These are phyloP conservation scores for Catharus minimus DNA, from an alignment of 2,113 vertebrate species.

Conservation along the genomic window DNA sequence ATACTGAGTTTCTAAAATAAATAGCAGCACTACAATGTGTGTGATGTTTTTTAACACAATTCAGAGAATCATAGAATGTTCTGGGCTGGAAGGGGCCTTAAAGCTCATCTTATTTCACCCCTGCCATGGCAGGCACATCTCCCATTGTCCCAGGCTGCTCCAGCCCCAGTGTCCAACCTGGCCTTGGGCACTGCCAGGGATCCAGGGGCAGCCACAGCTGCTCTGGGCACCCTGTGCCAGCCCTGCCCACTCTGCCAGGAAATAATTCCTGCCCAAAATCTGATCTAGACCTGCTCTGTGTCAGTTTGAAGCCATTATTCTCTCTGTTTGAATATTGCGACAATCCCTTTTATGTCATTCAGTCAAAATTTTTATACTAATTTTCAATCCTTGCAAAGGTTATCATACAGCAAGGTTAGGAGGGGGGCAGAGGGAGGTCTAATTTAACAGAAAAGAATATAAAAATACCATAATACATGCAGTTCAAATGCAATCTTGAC, in stretches of 20 bases:
- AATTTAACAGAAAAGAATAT: slow-evolving; percentile 70
- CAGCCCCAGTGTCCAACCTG: background rate
- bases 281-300: fast-evolving
- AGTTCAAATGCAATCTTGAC: slow-evolving; percentile 74
- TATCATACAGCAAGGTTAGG: slow-evolving; percentile 12
- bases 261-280: background rate
- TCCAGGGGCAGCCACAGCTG: background rate
- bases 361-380: slow-evolving; percentile 32
- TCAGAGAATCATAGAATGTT: background rate
- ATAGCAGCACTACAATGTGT: background rate
- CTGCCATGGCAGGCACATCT: background rate
- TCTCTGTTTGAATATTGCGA: slow-evolving; percentile 42
- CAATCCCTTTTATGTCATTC: slow-evolving; percentile 14
- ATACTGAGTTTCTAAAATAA: slow-evolving; percentile 5
- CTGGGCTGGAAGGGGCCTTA: fast-evolving
- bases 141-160: background rate
- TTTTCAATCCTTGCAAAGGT: slow-evolving; percentile 21
- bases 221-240: background rate
- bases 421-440: slow-evolving; percentile 12
- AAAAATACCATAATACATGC: slow-evolving; percentile 75
- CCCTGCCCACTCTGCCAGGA: background rate
- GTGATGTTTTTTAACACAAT: background rate
- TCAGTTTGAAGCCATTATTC: background rate
- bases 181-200: background rate
- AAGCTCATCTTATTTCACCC: fast-evolving